A percentile compares a stretch with the other conserved stretches of the same genome.
phyloP scores from a whole-genome alignment of 2,797 vertebrate species.

The Diplodus sargus region DNA sequence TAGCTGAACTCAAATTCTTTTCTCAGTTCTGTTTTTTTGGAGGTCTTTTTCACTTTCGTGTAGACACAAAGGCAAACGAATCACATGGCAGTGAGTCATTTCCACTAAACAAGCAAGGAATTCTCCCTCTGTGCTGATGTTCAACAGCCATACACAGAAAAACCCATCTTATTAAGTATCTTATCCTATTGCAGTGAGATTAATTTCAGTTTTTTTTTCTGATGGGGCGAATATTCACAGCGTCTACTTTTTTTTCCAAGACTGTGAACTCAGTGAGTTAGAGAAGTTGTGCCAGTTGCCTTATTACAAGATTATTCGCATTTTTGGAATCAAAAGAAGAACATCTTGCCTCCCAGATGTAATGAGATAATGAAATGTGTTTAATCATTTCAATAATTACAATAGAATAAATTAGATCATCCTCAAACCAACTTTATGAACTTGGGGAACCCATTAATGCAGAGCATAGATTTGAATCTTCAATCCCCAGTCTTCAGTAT shows the following conservation, averaged over 20 bases:
- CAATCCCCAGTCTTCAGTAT: neutral
- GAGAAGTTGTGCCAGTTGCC: neutral
- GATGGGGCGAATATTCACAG: neutral
- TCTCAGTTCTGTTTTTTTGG: neutral
- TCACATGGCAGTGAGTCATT: conserved; percentile 24
- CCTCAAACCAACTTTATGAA: conserved; percentile 3
- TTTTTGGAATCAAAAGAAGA: neutral
- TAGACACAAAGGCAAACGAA: conserved; percentile 14
- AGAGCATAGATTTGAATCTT: conserved; percentile 1
- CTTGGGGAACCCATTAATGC: conserved; percentile 16
- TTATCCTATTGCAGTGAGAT: no score
- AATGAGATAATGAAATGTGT: conserved; percentile 2
- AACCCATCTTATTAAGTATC: neutral
- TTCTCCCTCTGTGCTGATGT: neutral
- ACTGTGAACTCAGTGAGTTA: neutral
- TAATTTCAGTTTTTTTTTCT: neutral
- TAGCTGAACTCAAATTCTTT: conserved; percentile 8
- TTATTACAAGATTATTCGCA: neutral
- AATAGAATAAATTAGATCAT: conserved; percentile 5
- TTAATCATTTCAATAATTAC: conserved; percentile 25
- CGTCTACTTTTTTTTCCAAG: no score
- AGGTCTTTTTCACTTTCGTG: neutral
- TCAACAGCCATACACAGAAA: neutral
- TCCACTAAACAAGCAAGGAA: neutral
- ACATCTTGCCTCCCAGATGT: neutral